Evolutionary conservation across 2,888 invertebrate genomes (phyloP), one percentile per base, ranked within the genome.

Genomic region (Leptinotarsa rubiginosa): DNA sequence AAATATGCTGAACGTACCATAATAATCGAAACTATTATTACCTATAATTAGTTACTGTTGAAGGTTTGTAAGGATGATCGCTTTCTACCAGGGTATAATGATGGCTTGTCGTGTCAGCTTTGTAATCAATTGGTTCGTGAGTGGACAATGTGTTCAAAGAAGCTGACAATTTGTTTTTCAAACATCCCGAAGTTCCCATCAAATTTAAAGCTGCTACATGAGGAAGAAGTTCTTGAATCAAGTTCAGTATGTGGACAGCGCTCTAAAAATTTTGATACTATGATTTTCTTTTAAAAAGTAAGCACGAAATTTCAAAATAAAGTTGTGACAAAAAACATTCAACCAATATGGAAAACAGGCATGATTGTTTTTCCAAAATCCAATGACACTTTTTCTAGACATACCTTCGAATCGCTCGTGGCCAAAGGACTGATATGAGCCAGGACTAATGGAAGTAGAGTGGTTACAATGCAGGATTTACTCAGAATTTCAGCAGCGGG

Each of bases 31-130:
- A 50, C 20, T 13, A 12, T 12, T 22, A 77, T 74, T 87, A 95
- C 93, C 93, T 92, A 88, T 95, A 96, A 85, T 96, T 95, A 56
- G 94, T 92, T 49, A 97, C 94, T 20, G 94, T 91, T 1, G 97
- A 94, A 56, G 96, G 94, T 87, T 95, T 95, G 88, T 99, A 99
- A 0, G 99, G 99, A 90, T 99, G 99, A 56, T 97, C 97, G 86
- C 97, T 97, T 88, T 99, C 98, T 1, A 97, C 92, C 90, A 96
- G 93, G 4, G 96, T 95, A 86, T 96, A 97, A 88, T 96, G 95
- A 84, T 94, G 93, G 75, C 96, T 95, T 1, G 96, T 95, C 41
- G 96, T 96, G 68, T 84, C 85, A 3, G 81, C 78, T 72, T 80
- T 82, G 67, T 78, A 78, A 65, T 86, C 86, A 7, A 75, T 72